Evolutionary conservation across 2,113 vertebrate species (phyloP).

Genomic region (Furnarius figulus): DNA sequence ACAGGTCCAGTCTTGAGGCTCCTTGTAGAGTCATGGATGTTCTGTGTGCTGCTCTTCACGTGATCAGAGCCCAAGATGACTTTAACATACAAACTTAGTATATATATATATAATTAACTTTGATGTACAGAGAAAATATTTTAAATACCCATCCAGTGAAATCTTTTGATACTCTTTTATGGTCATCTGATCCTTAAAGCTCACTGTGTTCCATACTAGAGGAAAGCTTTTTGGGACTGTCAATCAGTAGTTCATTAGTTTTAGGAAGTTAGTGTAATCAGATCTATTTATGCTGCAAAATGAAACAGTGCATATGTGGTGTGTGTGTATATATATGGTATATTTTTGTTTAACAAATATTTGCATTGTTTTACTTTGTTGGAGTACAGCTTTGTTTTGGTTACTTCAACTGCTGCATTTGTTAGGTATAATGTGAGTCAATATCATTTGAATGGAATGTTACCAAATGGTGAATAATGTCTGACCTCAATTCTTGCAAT

Average conservation of each 20-base stretch:
- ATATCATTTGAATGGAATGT: conserved; percentile 31
- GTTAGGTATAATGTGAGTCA: conserved; percentile 22
- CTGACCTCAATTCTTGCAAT: conserved; percentile 10
- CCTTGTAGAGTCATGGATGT: neutral
- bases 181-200: neutral
- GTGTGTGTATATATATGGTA: conserved; percentile 34
- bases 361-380: conserved; percentile 39
- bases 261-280: neutral
- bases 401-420: conserved; percentile 29
- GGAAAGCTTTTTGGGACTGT: neutral
- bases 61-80: neutral
- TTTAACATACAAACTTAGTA: neutral
- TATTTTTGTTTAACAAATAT: conserved; percentile 29
- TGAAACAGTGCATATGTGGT: conserved; percentile 33
- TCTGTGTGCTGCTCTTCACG: neutral
- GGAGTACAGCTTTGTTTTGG: conserved; percentile 22
- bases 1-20: neutral
- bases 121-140: conserved; percentile 13
- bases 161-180: neutral
- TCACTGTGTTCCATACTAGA: neutral
- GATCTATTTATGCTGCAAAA: conserved; percentile 47
- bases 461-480: conserved; percentile 15
- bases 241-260: neutral
- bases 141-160: neutral
- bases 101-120: neutral